Conservation (phyloP, 2,113 vertebrate genomes). For the Nestor notabilis region DNA sequence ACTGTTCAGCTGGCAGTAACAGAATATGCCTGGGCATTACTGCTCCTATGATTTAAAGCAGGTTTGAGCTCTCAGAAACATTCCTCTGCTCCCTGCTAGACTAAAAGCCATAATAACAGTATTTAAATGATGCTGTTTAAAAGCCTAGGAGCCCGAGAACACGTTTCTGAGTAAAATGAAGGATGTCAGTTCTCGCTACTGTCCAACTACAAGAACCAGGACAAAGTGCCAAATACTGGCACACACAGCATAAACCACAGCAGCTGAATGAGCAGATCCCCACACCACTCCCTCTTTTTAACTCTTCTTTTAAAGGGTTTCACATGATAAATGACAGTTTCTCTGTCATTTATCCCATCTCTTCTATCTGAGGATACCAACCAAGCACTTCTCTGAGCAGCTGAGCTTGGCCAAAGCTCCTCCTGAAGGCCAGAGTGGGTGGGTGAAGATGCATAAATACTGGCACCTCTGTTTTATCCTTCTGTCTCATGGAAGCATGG, state of each 20-base stretch:
- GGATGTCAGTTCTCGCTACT: not conserved
- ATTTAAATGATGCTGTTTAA: not conserved
- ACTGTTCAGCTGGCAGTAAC: not conserved
- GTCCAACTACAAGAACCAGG: not conserved
- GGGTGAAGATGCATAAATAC: not conserved
- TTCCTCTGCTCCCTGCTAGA: not conserved
- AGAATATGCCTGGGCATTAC: not conserved
- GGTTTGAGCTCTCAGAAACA: not conserved
- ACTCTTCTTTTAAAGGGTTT: not conserved
- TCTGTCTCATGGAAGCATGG: not conserved
- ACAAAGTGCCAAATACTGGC: not conserved
- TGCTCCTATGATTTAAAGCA: not conserved
- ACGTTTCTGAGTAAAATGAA: not conserved
- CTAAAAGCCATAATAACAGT: not conserved
- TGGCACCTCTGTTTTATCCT: not conserved
- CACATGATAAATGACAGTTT: not conserved
- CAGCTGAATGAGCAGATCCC: not conserved
- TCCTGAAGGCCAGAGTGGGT: not conserved
- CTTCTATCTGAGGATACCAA: not conserved
- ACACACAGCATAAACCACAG: rapidly evolving
- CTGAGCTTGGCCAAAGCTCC: not conserved
- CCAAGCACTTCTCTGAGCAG: not conserved
- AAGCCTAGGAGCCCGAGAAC: not conserved
- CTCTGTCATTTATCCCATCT: not conserved
- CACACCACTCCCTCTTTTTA: not conserved